Evolutionary conservation across 2,888 invertebrate genomes (phyloP).

Genomic region (Agonopterix subpropinquella): DNA sequence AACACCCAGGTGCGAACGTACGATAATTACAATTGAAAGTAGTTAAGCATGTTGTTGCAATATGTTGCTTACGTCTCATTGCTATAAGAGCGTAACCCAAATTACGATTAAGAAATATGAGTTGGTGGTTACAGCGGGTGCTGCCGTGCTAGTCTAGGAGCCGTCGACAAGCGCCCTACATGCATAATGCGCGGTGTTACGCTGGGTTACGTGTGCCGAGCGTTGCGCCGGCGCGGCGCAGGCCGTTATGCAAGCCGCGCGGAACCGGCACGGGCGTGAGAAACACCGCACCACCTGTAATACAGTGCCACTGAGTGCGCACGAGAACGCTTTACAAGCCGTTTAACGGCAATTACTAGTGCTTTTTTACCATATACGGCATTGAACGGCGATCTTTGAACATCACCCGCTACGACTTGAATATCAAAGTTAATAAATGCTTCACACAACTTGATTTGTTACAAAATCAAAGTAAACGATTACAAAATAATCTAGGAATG

Average conservation of each 20-base stretch:
- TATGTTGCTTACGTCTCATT: slow-evolving; percentile 1
- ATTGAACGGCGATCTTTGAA: slow-evolving; percentile 11
- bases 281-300: slow-evolving; percentile 58
- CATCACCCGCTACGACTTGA: slow-evolving; percentile 20
- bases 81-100: slow-evolving; percentile 2
- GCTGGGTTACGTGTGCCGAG: slow-evolving; percentile 54
- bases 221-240: slow-evolving; percentile 19
- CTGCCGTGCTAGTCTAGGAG: slow-evolving; percentile 12
- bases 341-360: slow-evolving; percentile 33
- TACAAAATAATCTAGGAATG: slow-evolving; percentile 8
- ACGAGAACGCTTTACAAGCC: slow-evolving; percentile 33
- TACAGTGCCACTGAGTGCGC: slow-evolving; percentile 23
- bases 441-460: background rate
- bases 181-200: slow-evolving; percentile 64
- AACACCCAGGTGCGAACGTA: background rate
- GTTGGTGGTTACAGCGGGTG: slow-evolving; percentile 5
- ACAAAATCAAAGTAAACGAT: slow-evolving; percentile 3
- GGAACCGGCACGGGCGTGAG: slow-evolving; percentile 42
- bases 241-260: slow-evolving; percentile 59
- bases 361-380: slow-evolving; percentile 12
- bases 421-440: background rate
- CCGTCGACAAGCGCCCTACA: slow-evolving; percentile 51
- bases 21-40: slow-evolving; percentile 5
- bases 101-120: slow-evolving; percentile 8
- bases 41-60: background rate